These are phyloP conservation scores for Anastatus disparis DNA, from an alignment of 1,140 invertebrate genomes.

Conservation along the genomic window DNA sequence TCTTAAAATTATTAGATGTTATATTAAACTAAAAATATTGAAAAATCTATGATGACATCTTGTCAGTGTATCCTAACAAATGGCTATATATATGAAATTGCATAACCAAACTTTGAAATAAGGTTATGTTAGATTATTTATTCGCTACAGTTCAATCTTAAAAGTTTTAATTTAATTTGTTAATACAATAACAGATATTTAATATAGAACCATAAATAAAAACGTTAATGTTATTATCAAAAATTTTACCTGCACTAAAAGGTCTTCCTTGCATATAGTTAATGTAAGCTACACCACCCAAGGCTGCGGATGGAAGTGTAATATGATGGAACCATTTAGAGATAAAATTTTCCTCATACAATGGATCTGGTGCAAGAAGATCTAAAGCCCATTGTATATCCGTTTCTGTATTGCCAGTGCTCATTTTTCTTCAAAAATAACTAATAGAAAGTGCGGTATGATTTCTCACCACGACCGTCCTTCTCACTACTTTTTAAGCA, in stretches of 20 bases:
- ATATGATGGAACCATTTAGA: slow-evolving; percentile 21
- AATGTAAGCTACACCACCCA: neutral
- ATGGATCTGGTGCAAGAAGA: slow-evolving; percentile 15
- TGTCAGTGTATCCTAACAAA: too few relatives aligned
- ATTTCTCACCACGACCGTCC: neutral
- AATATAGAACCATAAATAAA: too few relatives aligned
- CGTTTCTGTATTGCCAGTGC: neutral
- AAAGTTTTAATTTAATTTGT: too few relatives aligned
- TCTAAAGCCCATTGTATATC: slow-evolving; percentile 32
- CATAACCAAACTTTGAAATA: slow-evolving; percentile 7
- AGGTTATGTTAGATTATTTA: too few relatives aligned
- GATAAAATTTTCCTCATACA: slow-evolving; percentile 27
- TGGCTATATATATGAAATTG: slow-evolving; percentile 12
- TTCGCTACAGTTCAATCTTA: too few relatives aligned
- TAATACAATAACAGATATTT: too few relatives aligned
- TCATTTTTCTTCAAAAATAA: slow-evolving; percentile 15
- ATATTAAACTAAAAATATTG: too few relatives aligned
- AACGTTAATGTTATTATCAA: neutral
- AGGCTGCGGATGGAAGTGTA: too few relatives aligned
- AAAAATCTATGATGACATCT: too few relatives aligned
- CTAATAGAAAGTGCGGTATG: neutral
- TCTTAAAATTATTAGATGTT: too few relatives aligned
- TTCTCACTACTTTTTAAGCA: too few relatives aligned
- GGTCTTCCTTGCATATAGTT: slow-evolving; percentile 6
- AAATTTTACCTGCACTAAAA: slow-evolving; percentile 8